Evolutionary conservation across 2,797 vertebrate species (phyloP).

Genomic region (Paguma larvata): DNA sequence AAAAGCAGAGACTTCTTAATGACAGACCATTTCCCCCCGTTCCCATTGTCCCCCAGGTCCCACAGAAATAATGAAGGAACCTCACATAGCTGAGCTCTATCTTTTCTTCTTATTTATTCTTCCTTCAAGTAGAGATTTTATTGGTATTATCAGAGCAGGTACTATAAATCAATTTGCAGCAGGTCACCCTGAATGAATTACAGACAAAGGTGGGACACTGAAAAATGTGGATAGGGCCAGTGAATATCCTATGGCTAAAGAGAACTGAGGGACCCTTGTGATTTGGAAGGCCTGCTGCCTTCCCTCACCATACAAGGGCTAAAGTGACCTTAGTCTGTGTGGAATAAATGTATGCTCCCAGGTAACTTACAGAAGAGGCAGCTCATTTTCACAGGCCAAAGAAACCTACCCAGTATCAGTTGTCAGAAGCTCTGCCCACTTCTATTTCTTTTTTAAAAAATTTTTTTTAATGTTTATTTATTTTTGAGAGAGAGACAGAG

Average conservation of each 20-base stretch:
- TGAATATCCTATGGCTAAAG: slow-evolving; percentile 10
- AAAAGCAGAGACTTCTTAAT: slow-evolving; percentile 64
- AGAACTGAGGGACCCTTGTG: not conserved
- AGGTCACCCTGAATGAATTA: not conserved
- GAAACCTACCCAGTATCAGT: not conserved
- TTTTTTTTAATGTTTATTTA: too few relatives aligned
- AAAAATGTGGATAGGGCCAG: not conserved
- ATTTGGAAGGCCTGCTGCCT: not conserved
- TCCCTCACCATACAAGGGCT: not conserved
- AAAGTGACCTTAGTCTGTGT: slow-evolving; percentile 22
- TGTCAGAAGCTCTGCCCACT: slow-evolving; percentile 36
- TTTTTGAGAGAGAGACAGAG: too few relatives aligned
- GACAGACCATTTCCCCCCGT: not conserved
- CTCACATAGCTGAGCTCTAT: slow-evolving; percentile 24
- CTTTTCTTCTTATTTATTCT: slow-evolving; percentile 31
- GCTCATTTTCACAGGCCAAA: not conserved
- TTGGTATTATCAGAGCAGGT: slow-evolving; percentile 22
- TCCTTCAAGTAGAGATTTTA: not conserved
- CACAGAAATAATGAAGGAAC: slow-evolving; percentile 44
- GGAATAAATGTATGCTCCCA: slow-evolving; percentile 37
- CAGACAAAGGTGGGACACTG: not conserved
- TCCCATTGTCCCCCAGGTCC: not conserved
- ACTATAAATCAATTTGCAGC: not conserved
- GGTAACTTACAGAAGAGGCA: not conserved
- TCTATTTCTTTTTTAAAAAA: not conserved